Evolutionary conservation across 2,888 invertebrate genomes (phyloP).

Genomic region (Pristionchus fissidentatus): DNA sequence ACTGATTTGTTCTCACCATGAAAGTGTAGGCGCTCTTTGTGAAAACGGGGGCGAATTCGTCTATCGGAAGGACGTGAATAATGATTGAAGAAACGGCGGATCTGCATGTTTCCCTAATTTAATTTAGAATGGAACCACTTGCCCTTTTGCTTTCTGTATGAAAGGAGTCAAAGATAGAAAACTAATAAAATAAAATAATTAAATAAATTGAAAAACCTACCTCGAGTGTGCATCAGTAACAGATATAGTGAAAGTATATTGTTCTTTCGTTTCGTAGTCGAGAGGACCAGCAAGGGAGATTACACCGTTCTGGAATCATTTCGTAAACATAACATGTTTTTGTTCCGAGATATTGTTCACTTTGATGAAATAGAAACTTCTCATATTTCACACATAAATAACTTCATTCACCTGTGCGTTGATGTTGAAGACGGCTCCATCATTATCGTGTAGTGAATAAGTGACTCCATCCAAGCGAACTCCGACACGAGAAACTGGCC

Average conservation of each 20-base stretch:
- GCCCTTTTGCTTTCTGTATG: no score
- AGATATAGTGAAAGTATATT: constrained; percentile 48
- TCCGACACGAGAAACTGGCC: constrained; percentile 29
- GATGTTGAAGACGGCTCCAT: constrained; percentile 54
- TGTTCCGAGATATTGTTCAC: neutral
- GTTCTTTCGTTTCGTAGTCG: constrained; percentile 86
- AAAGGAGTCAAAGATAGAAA: no score
- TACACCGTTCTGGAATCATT: constrained; percentile 84
- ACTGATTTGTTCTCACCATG: constrained; percentile 61
- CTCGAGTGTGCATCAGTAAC: constrained; percentile 46
- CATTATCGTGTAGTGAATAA: constrained; percentile 37
- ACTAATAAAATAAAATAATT: no score
- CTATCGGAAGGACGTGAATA: constrained; percentile 83
- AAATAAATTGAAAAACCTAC: no score
- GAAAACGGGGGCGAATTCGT: constrained; percentile 95
- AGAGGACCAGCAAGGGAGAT: constrained; percentile 85
- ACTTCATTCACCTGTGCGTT: constrained; percentile 75
- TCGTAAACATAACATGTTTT: neutral
- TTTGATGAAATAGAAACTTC: neutral
- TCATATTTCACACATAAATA: neutral
- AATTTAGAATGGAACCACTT: no score
- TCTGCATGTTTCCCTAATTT: no score
- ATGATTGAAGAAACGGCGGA: constrained; percentile 65
- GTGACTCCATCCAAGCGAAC: constrained; percentile 29
- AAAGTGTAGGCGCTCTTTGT: constrained; percentile 90